Base-by-base conservation (phyloP, 2,113 vertebrate genomes). In the Apodemus speciosus region DNA sequence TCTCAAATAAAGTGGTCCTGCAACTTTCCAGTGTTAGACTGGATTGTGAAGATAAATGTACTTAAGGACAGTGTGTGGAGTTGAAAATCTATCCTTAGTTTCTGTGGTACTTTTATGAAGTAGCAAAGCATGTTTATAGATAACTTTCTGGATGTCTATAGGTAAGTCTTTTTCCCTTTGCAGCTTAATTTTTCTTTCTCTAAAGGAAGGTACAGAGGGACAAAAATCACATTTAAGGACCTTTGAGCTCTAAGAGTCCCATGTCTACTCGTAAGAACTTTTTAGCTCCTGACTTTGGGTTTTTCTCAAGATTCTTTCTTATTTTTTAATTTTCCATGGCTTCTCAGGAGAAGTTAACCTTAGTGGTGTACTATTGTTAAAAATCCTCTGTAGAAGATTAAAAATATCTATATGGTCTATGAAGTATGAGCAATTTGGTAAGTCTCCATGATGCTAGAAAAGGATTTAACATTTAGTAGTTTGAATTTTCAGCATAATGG, bases 1-100 rank as follows among this genome's bases (percentile, higher is more conserved):
- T 21, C 56, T 90, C 46, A 89, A 38, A 16, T 84, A 62, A 88
- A 43, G 2, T 56, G 6, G 38, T 89, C n/a, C 62, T 16, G 27
- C 25, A 92, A 15, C 68, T 91, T 93, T 64, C 53, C 27, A 89
- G 49, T 51, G 35, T 79, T 84, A 84, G 91, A 83, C 56, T 95
- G 30, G 6, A 58, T 27, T 51, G 35, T 2, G 43, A 83, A 5
- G 81, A 85, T 73, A 81, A 85, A 89, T 88, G 21, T 69, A 93
- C 27, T 83, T 87, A 87, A 92, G 86, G 56, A 3, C 6, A 73
- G 32, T 86, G 3, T 76, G 58, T 40, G 95, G 16, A 89, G 95
- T 35, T 92, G 6, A 83, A 89, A 64, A 20, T 72, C 6, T 86
- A 3, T 88, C 38, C 56, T 93, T 56, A 89, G 40, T 87, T 35